Conservation (phyloP, 2,797 vertebrate species). For the Microhierax caerulescens region DNA sequence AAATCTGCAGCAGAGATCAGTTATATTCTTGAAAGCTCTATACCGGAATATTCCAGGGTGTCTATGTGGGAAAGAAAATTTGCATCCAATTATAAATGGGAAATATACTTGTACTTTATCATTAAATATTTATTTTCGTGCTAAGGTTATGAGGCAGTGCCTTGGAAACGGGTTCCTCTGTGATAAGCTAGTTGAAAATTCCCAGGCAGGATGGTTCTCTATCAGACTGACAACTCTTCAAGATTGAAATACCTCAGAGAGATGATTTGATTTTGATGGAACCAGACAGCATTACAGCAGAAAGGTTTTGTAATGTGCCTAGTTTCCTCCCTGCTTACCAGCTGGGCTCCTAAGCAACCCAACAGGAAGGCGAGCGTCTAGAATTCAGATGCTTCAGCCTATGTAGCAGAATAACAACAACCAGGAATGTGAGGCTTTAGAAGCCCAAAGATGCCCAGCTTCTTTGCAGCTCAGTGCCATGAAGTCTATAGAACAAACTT, state of each 20-base stretch:
- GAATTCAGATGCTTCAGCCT: not conserved
- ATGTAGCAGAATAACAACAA: not conserved
- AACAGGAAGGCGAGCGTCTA: not conserved
- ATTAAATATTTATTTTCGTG: not conserved
- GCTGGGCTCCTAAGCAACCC: constrained; percentile 18
- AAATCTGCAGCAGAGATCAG: not conserved
- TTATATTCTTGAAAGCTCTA: not conserved
- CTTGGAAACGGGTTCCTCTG: not conserved
- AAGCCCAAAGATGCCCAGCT: not conserved
- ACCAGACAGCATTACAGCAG: not conserved
- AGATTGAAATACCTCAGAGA: not conserved
- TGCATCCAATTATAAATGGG: not conserved
- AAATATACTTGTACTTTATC: not conserved
- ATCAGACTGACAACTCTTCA: not conserved
- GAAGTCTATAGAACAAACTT: not conserved
- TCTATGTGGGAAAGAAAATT: not conserved
- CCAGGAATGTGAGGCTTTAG: not conserved
- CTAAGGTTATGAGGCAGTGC: not conserved
- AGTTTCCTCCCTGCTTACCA: not conserved
- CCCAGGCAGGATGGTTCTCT: not conserved
- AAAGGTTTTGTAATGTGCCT: not conserved
- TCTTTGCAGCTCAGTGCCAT: not conserved
- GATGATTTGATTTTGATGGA: not conserved
- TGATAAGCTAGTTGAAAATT: not conserved
- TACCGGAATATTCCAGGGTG: not conserved